These are phyloP conservation scores for Plagiodera versicolora DNA, from an alignment of 2,888 invertebrate species.

Conservation along the genomic window DNA sequence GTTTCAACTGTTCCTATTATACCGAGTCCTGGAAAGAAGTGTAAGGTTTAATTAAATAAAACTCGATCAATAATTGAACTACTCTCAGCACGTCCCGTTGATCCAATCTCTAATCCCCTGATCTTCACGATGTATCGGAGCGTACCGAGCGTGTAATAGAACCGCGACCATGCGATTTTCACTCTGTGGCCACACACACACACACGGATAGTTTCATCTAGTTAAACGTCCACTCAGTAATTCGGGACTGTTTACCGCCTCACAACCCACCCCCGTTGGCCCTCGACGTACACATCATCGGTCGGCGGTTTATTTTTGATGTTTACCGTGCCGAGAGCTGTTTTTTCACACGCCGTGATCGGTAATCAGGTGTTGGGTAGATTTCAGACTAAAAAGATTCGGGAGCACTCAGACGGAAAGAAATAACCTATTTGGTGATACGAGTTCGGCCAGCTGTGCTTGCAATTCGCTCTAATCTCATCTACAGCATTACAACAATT, in stretches of 20 bases:
- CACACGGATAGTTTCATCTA: neutral
- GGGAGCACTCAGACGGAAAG: too few relatives aligned
- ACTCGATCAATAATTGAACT: too few relatives aligned
- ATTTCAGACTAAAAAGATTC: too few relatives aligned
- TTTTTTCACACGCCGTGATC: conserved; percentile 19
- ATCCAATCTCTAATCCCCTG: neutral
- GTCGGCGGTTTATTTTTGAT: conserved; percentile 33
- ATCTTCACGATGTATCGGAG: neutral
- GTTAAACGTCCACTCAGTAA: neutral
- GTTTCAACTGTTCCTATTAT: too few relatives aligned
- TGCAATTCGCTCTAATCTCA: too few relatives aligned
- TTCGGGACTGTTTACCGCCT: neutral
- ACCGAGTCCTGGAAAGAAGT: too few relatives aligned
- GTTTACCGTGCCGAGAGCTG: conserved; percentile 16
- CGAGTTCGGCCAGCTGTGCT: too few relatives aligned
- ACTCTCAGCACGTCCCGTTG: neutral
- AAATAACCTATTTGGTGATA: too few relatives aligned
- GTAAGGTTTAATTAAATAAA: too few relatives aligned
- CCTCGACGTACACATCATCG: neutral
- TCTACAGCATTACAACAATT: too few relatives aligned
- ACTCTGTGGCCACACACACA: neutral
- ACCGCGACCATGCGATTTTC: neutral
- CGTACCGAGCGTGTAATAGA: neutral
- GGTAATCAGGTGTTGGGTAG: neutral
- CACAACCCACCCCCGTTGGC: neutral